These are phyloP conservation scores for sheep (Ovis aries) DNA, from an alignment of 2,113 vertebrate species.

Conservation along the genomic window ARS-UI_Ramb_v3.0 NC_056057.1:87262501-87263000, in stretches of 20 bases:
- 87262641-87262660: neutral
- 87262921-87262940: neutral
- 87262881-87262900: neutral
- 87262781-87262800: neutral
- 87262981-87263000: neutral
- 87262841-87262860: neutral
- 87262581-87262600: neutral
- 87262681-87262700: neutral
- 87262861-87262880: neutral
- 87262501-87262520: neutral
- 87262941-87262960: neutral
- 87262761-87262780: neutral
- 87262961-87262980: neutral
- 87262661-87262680: neutral
- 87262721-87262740: neutral
- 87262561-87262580: neutral
- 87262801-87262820: neutral
- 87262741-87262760: neutral
- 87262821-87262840: neutral
- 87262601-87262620: neutral
- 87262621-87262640: neutral
- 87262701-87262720: neutral
- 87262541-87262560: neutral
- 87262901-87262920: neutral
- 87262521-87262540: neutral